A percentile compares a stretch with the other conserved stretches of the same genome.
Conservation (phyloP, 2,797 vertebrate genomes). For the Enteromius argenteus region DNA sequence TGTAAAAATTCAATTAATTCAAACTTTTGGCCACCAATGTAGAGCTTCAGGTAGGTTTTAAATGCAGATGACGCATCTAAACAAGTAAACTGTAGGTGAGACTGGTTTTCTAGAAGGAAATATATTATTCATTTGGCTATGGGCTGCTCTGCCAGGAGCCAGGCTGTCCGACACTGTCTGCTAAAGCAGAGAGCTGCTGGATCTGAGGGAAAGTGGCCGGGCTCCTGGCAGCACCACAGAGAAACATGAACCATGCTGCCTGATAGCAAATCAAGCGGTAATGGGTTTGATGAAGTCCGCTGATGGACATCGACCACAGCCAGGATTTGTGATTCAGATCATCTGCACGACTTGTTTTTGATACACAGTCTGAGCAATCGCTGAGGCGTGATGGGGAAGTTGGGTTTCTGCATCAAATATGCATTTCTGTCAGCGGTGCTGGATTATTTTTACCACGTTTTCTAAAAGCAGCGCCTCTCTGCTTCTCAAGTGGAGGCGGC, state of each 20-base stretch:
- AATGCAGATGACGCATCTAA: neutral
- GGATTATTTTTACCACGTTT: constrained; percentile 31
- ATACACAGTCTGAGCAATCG: neutral
- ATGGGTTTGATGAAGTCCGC: constrained; percentile 23
- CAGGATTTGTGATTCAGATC: constrained; percentile 15
- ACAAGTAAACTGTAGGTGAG: constrained; percentile 8
- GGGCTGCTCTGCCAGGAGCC: constrained; percentile 43
- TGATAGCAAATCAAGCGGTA: constrained; percentile 35
- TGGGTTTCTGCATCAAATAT: constrained; percentile 37
- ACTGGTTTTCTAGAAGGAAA: constrained; percentile 46
- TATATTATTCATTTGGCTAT: constrained; percentile 55
- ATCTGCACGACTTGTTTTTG: neutral
- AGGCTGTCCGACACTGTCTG: constrained; percentile 43
- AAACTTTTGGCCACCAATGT: neutral
- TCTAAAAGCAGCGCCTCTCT: constrained; percentile 29
- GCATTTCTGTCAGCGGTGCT: constrained; percentile 19
- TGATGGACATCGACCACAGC: constrained; percentile 1
- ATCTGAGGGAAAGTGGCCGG: constrained; percentile 6
- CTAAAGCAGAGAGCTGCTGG: constrained; percentile 36
- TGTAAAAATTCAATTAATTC: neutral
- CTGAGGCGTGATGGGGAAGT: constrained; percentile 14
- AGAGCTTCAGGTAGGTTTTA: neutral
- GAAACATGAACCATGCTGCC: constrained; percentile 38
- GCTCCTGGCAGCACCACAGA: constrained; percentile 35
- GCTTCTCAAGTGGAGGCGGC: constrained; percentile 9